These are phyloP conservation scores for Calliphora vicina DNA, from an alignment of 1,140 invertebrate species.

Conservation along the genomic window DNA sequence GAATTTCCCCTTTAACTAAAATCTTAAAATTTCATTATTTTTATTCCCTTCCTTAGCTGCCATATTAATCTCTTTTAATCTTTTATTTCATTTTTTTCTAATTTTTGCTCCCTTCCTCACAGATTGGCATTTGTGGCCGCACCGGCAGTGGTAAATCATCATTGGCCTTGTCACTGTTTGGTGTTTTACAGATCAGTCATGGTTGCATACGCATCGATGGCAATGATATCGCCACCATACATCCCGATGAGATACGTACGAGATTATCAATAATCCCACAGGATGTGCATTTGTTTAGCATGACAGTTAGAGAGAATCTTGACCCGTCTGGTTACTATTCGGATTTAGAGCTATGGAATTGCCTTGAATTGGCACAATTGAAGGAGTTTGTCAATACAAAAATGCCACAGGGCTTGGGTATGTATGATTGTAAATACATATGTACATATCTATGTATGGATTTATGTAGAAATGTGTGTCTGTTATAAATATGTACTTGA, in stretches of 20 bases:
- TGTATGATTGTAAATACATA: too few relatives aligned
- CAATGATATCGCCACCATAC: constrained; percentile 71
- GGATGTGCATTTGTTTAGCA: constrained; percentile 88
- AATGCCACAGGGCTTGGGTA: constrained; percentile 73
- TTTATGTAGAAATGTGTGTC: neutral
- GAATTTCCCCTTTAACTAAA: too few relatives aligned
- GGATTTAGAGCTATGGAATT: constrained; percentile 81
- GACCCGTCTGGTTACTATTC: constrained; percentile 79
- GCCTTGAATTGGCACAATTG: constrained; percentile 70
- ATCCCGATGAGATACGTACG: constrained; percentile 76
- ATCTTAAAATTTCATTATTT: neutral
- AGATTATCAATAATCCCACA: constrained; percentile 92
- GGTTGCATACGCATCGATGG: constrained; percentile 78
- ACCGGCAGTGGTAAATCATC: constrained; percentile 85
- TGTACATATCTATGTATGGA: too few relatives aligned
- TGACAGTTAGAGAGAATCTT: constrained; percentile 90
- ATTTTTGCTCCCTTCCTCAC: neutral
- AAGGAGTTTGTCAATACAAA: constrained; percentile 75
- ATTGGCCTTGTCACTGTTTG: constrained; percentile 74
- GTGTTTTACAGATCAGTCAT: constrained; percentile 69
- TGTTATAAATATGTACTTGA: neutral
- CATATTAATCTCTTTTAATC: neutral
- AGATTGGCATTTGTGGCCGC: constrained; percentile 82
- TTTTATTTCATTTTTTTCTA: neutral
- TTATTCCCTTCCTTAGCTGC: neutral